Base-by-base conservation (phyloP, 2,888 invertebrate species). In the Chrysotoxum bicinctum region DNA sequence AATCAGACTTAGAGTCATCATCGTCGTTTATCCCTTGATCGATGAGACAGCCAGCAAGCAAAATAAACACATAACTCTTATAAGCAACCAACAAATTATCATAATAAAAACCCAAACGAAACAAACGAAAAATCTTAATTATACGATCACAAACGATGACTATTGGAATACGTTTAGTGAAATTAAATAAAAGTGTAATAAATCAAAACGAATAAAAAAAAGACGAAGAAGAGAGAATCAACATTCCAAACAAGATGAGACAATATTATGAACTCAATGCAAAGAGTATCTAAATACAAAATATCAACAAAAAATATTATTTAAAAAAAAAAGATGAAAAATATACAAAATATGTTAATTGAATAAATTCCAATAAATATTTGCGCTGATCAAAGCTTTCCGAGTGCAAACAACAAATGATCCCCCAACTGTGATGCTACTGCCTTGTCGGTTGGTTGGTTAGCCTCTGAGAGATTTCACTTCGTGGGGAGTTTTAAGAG, bases 311-410 rank as follows among this genome's bases (percentile, higher is more conserved):
- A 37, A 60, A 64, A 30, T 26, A 58, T 66, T 37, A 68, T 70
- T 19, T 19, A 69, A 66, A 66, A 72, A 32, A 60, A 50, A 35
- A 30, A 10, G 4, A 45, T 23, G 56, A 81, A 76, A 50, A 56
- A 85, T 81, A 66, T 58, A 54, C 60, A 76, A 80, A 72, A 81
- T 72, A 72, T 68, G 66, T 76, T 72, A 72, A 85, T 81, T 81
- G 30, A 30, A 81, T 66, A 69, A 81, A 77, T 66, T 50, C 66
- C 76, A 73, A 77, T 85, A 81, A 76, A 66, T 70, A 40, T 75
- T 45, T 69, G 60, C 69, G 69, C 30, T 74, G 68, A 70, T 72
- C 75, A 66, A 70, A 76, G 52, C 43, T 54, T 48, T 66, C 48
- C 64, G 48, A 70, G 32, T 52, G 21, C 40, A 19, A 72, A 64